Base-by-base conservation (phyloP, 2,797 vertebrate genomes). In the Scolopax bukidnonensis region DNA sequence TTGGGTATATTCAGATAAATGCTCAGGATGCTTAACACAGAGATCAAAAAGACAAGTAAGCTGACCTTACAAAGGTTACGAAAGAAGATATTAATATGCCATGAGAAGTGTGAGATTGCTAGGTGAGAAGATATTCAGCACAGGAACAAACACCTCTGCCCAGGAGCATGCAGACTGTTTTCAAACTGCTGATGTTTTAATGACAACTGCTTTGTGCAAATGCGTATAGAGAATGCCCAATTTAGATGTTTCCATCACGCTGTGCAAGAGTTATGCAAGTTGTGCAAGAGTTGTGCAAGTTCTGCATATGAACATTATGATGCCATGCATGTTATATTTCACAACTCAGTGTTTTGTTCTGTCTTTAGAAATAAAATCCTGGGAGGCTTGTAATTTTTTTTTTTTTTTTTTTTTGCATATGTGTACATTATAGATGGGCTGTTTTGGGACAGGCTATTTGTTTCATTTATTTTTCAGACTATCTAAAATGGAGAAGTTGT, bases 131-230 rank as follows among this genome's bases (percentile, higher is more conserved):
- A 47, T 81, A 51, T 60, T 94, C 81, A 84, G 76, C 56, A 73
- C 43, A 79, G 76, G 57, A 94, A 59, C 59, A 86, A 93, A 96
- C 84, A 94, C 75, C 54, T 93, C 73, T 92, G 69, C 48, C 47
- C 54, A 38, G 69, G 7, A 88, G 50, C 33, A 12, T 54, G 47
- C 57, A 84, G 78, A 27, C 10, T 56, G 75, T 84, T 77, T 92
- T 23, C 12, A 13, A 23, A 63, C 36, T 82, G 67, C 47, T 11
- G 3, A 2, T 76, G 48, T 68, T 91, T 47, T 86, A 68, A 61
- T 43, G 45, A 54, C 43, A 87, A 30, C 36, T 89, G 33, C 65
- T 60, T 64, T 89, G 67, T 92, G 40, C 28, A 56, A 68, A 45
- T 48, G 25, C 53, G 16, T 56, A 4, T 25, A 38, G n/a, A 61